Percentiles rank a stretch among this genome's conserved stretches.
phyloP scores from a whole-genome alignment of 1,140 invertebrate genomes.

The Diabrotica virgifera region DNA sequence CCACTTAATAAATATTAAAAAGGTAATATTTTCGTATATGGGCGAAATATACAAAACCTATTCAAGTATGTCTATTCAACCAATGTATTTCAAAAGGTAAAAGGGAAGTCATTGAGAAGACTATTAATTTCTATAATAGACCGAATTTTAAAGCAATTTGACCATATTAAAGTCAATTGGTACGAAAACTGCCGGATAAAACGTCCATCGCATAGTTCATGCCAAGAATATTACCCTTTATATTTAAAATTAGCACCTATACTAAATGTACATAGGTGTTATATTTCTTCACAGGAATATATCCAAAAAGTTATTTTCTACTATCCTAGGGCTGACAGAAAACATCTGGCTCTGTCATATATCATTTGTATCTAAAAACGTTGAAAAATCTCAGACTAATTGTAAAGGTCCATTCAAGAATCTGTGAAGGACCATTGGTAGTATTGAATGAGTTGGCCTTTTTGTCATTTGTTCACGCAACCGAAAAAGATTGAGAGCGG shows the following conservation, averaged over 20 bases:
- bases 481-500: constrained; percentile 15
- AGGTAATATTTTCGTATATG: constrained; percentile 13
- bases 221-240: not conserved
- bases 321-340: constrained; percentile 8
- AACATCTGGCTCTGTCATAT: constrained; percentile 33
- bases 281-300: not conserved
- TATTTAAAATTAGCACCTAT: not conserved
- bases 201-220: not conserved
- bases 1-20: constrained; percentile 17
- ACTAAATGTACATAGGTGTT: not conserved
- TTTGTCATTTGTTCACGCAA: constrained; percentile 28
- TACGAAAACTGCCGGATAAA: constrained; percentile 21
- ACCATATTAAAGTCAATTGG: constrained; percentile 45
- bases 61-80: constrained; percentile 13
- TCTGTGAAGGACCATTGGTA: constrained; percentile 16
- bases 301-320: not conserved
- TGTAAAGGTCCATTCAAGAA: constrained; percentile 26
- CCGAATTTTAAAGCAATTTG: constrained; percentile 47
- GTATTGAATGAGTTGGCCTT: constrained; percentile 26
- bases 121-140: constrained; percentile 38
- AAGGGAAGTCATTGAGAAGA: constrained; percentile 18
- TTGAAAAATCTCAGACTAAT: constrained; percentile 45
- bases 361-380: constrained; percentile 37
- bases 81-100: constrained; percentile 16
- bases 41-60: constrained; percentile 8